Conservation (phyloP, 2,113 vertebrate species). For the Genyomyrus donnyi region DNA sequence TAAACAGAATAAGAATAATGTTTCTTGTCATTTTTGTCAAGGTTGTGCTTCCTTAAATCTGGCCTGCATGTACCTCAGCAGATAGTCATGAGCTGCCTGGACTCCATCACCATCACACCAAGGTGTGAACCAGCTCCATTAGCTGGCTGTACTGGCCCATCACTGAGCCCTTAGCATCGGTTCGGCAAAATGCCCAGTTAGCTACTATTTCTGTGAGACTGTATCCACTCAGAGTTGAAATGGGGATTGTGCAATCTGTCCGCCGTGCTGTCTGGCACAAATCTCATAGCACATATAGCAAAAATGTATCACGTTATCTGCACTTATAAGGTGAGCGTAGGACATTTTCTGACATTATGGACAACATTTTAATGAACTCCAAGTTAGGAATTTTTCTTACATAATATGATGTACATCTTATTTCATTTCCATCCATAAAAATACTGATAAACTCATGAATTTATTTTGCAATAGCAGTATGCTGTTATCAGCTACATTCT, state of each 20-base stretch:
- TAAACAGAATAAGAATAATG: neutral
- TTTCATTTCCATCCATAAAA: neutral
- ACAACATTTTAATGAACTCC: neutral
- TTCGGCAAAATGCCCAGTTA: constrained; percentile 33
- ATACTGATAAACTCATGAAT: neutral
- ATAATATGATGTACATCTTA: neutral
- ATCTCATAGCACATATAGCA: neutral
- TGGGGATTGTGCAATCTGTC: neutral
- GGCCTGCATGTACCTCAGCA: constrained; percentile 59
- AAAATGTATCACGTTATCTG: neutral
- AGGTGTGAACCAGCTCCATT: constrained; percentile 77
- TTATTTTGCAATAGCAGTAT: neutral
- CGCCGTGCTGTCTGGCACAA: neutral
- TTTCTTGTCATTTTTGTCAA: neutral
- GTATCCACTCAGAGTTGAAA: neutral
- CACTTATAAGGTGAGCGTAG: neutral
- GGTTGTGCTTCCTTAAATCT: constrained; percentile 63
- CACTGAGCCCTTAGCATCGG: constrained; percentile 63
- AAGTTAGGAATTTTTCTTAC: neutral
- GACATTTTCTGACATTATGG: neutral
- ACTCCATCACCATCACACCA: constrained; percentile 68
- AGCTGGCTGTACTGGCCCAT: constrained; percentile 71
- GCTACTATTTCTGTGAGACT: neutral
- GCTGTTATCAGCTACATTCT: neutral
- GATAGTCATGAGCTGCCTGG: constrained; percentile 73